Base-by-base conservation (phyloP, 2,113 vertebrate species). In the Pollimyrus isidori region DNA sequence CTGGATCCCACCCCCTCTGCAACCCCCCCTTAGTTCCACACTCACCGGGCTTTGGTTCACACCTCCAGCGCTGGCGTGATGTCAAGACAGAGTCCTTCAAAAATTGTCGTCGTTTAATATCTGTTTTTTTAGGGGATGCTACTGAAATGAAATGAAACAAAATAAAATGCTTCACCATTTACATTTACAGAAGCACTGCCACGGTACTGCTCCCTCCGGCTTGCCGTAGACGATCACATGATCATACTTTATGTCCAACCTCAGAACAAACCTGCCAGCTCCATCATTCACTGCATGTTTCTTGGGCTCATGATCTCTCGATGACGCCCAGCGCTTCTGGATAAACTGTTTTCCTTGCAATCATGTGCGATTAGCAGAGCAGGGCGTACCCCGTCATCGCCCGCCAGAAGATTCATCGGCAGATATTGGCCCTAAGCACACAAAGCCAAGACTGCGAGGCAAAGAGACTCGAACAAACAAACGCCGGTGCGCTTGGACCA, bases 311-410 rank as follows among this genome's bases (percentile, higher is more conserved):
- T 19, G n/a, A 62, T 87, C 30, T 87, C 86, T 87, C 6, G 39
- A 87, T 35, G 56, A 65, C 3, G 10, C 39, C 35, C 56, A 35
- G 35, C 21, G 21, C 86, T 62, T 58, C 53, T 87, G 53, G 19
- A 46, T 52, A 86, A 86, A 86, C 84, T 86, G 23, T 86, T 52
- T 52, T 86, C 84, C 84, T 52, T 86, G 48, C 30, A 52, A 52
- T 52, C 46, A 10, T 35, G 46, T 86, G 84, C 39, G 46, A 87
- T 65, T 45, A 50, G 35, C 56, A 17, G 0, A 35, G 52, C 23
- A 23, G 52, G 10, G 39, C 39, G 9, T 62, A 1, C 11, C 53
- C 53, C 21, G 9, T 46, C 86, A 87, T 62, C 53, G 39, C 53
- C 53, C 11, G 35, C 53, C 15, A 11, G 4, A 13, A 45, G 86